A percentile compares a stretch with the other conserved stretches of the same genome.
Evolutionary conservation across 1,140 invertebrate genomes (phyloP).

Genomic region (Pachypeltis micranthus): DNA sequence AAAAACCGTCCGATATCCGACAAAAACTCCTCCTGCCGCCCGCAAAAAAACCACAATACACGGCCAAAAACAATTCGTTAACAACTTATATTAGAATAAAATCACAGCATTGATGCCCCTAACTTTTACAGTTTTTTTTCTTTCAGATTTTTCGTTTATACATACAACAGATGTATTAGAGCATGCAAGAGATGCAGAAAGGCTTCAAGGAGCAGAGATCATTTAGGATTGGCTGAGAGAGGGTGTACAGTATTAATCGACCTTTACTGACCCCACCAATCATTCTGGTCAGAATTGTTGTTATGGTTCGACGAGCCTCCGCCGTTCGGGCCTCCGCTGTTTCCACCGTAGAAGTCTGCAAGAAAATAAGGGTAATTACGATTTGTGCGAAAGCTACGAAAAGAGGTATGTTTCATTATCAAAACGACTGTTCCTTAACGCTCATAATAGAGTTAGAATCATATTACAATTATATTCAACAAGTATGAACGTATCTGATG

Average conservation of each 20-base stretch:
- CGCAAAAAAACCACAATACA: no score
- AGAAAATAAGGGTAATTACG: no score
- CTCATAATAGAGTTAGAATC: no score
- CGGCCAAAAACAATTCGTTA: conserved; percentile 10
- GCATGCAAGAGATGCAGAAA: conserved; percentile 17
- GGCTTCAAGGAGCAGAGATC: conserved; percentile 18
- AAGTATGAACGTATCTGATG: no score
- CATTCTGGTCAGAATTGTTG: conserved; percentile 1
- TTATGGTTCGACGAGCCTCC: conserved; percentile 16
- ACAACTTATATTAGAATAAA: conserved; percentile 19
- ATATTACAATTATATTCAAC: no score
- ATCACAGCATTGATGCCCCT: conserved; percentile 23
- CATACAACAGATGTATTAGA: conserved; percentile 3
- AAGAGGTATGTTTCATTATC: no score
- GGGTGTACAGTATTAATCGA: conserved; percentile 1
- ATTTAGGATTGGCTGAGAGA: conserved; percentile 21
- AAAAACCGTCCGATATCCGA: no score
- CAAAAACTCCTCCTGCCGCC: no score
- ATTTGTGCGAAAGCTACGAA: no score
- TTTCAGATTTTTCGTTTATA: no score
- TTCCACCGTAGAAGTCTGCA: conserved; percentile 19
- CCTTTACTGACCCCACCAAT: conserved; percentile 17
- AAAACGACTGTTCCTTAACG: no score
- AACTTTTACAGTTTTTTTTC: conserved; percentile 16
- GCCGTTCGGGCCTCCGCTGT: conserved; percentile 10